Percentiles rank a stretch among this genome's conserved stretches.
Evolutionary conservation across 2,113 vertebrate genomes (phyloP).

Genomic region (Catharus bicknelli): DNA sequence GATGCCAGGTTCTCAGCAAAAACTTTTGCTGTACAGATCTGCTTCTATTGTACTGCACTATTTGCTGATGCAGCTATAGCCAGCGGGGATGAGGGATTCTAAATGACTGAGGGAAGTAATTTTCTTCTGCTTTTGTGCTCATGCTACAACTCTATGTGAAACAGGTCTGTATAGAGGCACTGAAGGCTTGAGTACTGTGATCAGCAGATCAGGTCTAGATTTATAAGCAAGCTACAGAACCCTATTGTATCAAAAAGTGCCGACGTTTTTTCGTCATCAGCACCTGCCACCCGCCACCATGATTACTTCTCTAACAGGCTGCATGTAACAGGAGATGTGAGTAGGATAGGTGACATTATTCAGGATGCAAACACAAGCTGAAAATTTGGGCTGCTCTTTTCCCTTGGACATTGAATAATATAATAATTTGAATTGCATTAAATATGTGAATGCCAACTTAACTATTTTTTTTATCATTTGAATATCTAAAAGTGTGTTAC

Average conservation of each 20-base stretch:
- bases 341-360: not conserved
- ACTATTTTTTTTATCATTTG: not conserved
- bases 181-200: not conserved
- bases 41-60: not conserved
- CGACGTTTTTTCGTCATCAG: not conserved
- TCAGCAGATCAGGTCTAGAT: not conserved
- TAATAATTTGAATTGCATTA: not conserved
- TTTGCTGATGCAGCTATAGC: slow-evolving; percentile 18
- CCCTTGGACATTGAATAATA: not conserved
- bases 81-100: not conserved
- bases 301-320: not conserved
- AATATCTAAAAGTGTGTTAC: not conserved
- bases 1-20: not conserved
- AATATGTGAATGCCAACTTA: not conserved
- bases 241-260: not conserved
- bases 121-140: not conserved
- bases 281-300: not conserved
- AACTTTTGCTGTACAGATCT: not conserved
- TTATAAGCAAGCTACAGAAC: not conserved
- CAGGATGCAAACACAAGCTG: not conserved
- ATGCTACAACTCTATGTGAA: not conserved
- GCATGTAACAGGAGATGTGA: not conserved
- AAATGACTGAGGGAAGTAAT: not conserved
- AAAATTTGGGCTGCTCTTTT: not conserved
- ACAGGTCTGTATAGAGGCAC: not conserved